Base-by-base conservation (phyloP, 2,888 invertebrate genomes). In the Girardia tigrina region DNA sequence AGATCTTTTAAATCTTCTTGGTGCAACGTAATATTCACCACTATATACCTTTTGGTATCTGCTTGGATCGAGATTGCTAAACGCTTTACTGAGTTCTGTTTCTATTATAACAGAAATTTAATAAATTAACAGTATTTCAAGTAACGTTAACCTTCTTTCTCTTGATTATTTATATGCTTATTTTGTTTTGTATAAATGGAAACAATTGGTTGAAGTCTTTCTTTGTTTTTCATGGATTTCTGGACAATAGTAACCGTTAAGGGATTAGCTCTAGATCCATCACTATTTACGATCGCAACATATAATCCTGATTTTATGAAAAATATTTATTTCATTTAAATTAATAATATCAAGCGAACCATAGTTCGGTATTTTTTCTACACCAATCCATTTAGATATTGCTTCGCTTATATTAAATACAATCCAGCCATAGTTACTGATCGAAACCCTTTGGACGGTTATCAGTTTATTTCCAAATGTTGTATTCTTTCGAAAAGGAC, bases 391-490 rank as follows among this genome's bases (percentile, higher is more conserved):
- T n/a, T 56, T 16, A 2, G 56, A 8, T 4, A 56, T 56, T 6
- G 56, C 56, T 4, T 56, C n/a, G n/a, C 20, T 56, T 8, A 56
- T 2, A 56, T 56, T 56, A n/a, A 56, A 23, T 20, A 56, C n/a
- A 20, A 56, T 56, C 56, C 56, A 82, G 81, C 81, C 81, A 80
- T 71, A 82, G 78, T 28, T 81, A 77, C 78, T 82, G 81, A 26
- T 80, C 78, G 26, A 79, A 79, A 72, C 78, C 78, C 20, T 72
- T 74, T 29, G 79, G 79, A n/a, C 28, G 27, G 23, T 20, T 16
- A 74, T n/a, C 16, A 26, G 28, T 26, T 69, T 26, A 56, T 28
- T 42, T 23, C 74, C 42, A 56, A 23, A 28, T n/a, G 1, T 2
- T 8, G 26, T 42, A 1, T 70, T 70, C 0, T 70, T 70, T 27